These are phyloP conservation scores for Patella depressa DNA, from an alignment of 2,888 invertebrate genomes.

Conservation along the genomic window DNA sequence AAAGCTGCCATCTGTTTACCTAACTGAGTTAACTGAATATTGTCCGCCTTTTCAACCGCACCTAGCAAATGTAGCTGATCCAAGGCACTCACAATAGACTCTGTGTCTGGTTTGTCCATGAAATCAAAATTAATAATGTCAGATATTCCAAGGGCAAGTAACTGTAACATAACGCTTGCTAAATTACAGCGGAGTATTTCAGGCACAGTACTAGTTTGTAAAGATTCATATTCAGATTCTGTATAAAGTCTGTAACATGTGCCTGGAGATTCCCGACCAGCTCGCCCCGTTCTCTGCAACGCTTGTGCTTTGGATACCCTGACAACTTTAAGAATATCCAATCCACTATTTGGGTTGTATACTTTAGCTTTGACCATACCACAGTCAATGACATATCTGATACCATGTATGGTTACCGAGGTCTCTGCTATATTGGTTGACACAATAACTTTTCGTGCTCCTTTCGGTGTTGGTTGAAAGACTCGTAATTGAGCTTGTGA, in stretches of 20 bases:
- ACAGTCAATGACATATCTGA: conserved; percentile 91
- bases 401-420: conserved; percentile 79
- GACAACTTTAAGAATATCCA: conserved; percentile 86
- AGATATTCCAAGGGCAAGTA: conserved; percentile 87
- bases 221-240: conserved; percentile 80
- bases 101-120: conserved; percentile 87
- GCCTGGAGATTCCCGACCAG: conserved; percentile 87
- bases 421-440: conserved; percentile 78
- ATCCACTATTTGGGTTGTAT: conserved; percentile 84
- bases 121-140: conserved; percentile 86
- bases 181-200: conserved; percentile 87
- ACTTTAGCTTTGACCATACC: conserved; percentile 90
- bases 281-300: conserved; percentile 92
- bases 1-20: conserved; percentile 91
- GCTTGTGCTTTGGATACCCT: conserved; percentile 92
- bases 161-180: conserved; percentile 83
- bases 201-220: conserved; percentile 83
- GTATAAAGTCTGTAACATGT: conserved; percentile 91
- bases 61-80: conserved; percentile 74
- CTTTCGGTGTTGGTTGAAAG: conserved; percentile 72
- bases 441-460: conserved; percentile 74
- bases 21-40: conserved; percentile 78
- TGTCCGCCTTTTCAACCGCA: conserved; percentile 76
- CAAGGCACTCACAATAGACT: conserved; percentile 72
- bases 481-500: conserved; percentile 73